Evolutionary conservation across 1,140 invertebrate species (phyloP), one percentile per base, ranked within the genome.

Genomic region (Zaprionus kolodkinae): DNA sequence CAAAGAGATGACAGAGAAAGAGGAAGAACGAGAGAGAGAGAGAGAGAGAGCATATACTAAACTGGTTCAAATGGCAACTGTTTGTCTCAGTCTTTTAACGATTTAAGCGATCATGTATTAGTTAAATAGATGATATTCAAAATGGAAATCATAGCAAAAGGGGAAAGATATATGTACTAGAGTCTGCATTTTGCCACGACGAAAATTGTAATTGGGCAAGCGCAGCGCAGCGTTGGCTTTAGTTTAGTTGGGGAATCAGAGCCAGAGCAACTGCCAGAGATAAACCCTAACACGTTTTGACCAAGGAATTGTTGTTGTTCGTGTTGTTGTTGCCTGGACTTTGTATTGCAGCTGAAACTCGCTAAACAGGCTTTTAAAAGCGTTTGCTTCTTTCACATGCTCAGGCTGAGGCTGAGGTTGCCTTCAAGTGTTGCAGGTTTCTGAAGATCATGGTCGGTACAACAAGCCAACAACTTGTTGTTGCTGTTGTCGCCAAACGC

Each of bases 391-490:
- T 83, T 67, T 75, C 72, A 68, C 59, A 83, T 83, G 45, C 60
- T 50, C 0, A 38, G 36, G n/a, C n/a, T n/a, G n/a, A 13, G 13
- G 38, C 38, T 43, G 6, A 15, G 60, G 73, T 61, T 71, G 73
- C 76, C 78, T 85, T 79, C 81, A 83, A 75, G 60, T 75, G 75
- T 83, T 85, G 81, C 81, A 75, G 74, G 81, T 84, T 84, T 84
- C 83, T 76, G 81, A 84, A 84, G 81, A 84, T 84, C 81, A 84
- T 85, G 81, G 81, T 84, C 81, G 27, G 1, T 10, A 7, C 81
- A 55, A 27, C 45, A 78, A 66, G 68, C 81, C 61, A 69, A 69
- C 77, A 77, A 72, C 70, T 84, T 80, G 81, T 76, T 82, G 79
- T 71, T 81, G 57, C 45, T 65, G 66, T 61, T 79, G 81, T 85